Percentiles rank a stretch among this genome's conserved stretches.
These are phyloP conservation scores for Equus quagga DNA, from an alignment of 2,113 vertebrate species.

Conservation along the genomic window DNA sequence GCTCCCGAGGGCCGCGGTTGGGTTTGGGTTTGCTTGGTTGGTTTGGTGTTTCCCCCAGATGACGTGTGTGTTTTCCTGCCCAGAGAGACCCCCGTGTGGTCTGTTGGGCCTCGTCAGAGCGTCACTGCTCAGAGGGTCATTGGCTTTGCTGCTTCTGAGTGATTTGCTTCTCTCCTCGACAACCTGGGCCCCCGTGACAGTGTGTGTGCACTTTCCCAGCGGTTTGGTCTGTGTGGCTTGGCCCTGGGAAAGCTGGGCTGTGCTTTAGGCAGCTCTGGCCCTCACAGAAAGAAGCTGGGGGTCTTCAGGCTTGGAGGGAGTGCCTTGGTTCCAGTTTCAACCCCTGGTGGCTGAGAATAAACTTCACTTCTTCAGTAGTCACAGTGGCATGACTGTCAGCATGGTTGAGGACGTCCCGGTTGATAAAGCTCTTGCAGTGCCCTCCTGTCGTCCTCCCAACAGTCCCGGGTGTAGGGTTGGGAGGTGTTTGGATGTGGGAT, in stretches of 20 bases:
- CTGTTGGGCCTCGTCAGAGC: too few relatives aligned
- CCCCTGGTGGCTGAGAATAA: not conserved
- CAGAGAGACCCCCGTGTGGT: not conserved
- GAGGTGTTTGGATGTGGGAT: not conserved
- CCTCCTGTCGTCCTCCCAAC: too few relatives aligned
- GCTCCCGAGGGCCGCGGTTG: not conserved
- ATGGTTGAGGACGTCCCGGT: fast-evolving
- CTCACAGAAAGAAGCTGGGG: not conserved
- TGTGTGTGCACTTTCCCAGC: not conserved
- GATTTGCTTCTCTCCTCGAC: constrained; percentile 48
- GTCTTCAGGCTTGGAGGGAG: not conserved
- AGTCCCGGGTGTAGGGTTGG: too few relatives aligned
- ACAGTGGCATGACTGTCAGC: too few relatives aligned
- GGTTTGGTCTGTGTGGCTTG: not conserved
- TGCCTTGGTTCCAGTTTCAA: not conserved
- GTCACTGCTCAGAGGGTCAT: not conserved
- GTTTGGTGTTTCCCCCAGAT: not conserved
- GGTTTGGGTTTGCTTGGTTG: not conserved
- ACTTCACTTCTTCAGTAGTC: not conserved
- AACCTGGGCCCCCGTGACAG: not conserved
- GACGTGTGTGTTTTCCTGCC: not conserved
- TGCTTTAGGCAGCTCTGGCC: not conserved
- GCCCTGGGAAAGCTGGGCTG: not conserved
- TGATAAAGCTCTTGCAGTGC: not conserved
- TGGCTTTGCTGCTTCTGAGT: not conserved